Conservation (phyloP, 2,113 vertebrate species). For the Microcebus griseorufus region DNA sequence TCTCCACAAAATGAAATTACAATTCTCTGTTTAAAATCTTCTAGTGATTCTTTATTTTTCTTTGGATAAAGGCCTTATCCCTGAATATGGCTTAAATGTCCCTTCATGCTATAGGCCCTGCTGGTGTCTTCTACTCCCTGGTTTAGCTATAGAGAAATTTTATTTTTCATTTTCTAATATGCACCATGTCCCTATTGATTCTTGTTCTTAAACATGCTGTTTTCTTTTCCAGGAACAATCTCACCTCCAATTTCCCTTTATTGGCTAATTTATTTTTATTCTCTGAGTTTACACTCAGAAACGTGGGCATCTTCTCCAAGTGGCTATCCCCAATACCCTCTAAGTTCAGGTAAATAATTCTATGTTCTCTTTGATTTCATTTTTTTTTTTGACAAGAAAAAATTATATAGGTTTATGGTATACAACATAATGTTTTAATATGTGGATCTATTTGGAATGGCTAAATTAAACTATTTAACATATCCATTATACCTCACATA, state of each 20-base stretch:
- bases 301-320: not conserved
- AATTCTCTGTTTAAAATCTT: not conserved
- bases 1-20: not conserved
- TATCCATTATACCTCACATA: not conserved
- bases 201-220: not conserved
- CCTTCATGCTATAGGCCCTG: not conserved
- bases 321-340: not conserved
- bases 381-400: not conserved
- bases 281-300: not conserved
- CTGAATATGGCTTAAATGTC: not conserved
- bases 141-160: not conserved
- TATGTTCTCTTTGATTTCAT: not conserved
- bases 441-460: not conserved
- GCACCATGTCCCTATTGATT: not conserved
- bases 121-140: not conserved
- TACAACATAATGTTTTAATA: not conserved
- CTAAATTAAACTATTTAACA: not conserved
- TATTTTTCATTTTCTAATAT: not conserved
- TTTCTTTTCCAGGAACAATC: not conserved
- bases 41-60: not conserved
- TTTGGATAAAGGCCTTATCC: not conserved
- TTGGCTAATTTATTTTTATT: not conserved
- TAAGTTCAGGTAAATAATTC: not conserved
- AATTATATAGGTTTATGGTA: not conserved
- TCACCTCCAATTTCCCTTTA: not conserved